phyloP scores from a whole-genome alignment of 2,797 vertebrate genomes.

The Gambusia yucatana region DNA sequence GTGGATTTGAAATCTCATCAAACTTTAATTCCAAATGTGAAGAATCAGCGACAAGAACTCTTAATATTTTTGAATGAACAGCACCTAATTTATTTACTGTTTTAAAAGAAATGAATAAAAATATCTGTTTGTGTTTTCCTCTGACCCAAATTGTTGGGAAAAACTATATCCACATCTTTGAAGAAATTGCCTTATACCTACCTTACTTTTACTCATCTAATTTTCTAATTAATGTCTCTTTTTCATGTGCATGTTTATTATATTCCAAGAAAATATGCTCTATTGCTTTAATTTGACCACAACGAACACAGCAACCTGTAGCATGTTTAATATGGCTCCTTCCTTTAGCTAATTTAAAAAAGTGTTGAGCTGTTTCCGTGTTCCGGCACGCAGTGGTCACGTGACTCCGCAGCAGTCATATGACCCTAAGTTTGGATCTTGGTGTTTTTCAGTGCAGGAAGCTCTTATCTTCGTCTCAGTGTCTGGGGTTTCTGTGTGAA shows the following conservation, averaged over 20 bases:
- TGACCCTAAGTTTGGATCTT: constrained; percentile 18
- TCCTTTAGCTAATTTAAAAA: no score
- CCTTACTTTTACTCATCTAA: not conserved
- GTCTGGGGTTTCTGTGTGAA: not conserved
- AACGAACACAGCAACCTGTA: not conserved
- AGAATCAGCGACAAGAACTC: not conserved
- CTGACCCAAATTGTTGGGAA: not conserved
- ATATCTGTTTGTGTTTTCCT: not conserved
- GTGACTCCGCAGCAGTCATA: constrained; percentile 44
- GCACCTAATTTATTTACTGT: not conserved
- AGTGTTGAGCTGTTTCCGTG: not conserved
- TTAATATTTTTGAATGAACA: not conserved
- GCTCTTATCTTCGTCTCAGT: not conserved
- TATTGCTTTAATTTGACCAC: not conserved
- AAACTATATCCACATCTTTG: not conserved
- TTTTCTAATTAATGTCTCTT: not conserved
- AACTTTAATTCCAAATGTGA: not conserved
- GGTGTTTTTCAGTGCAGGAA: not conserved
- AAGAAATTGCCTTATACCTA: not conserved
- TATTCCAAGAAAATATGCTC: not conserved
- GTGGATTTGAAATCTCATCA: not conserved
- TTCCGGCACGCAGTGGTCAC: constrained; percentile 30
- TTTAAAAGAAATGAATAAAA: not conserved
- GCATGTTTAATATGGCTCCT: not conserved
- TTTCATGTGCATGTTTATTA: not conserved